Base-by-base conservation (phyloP, 2,888 invertebrate genomes). In the Caenorhabditis sp. region DNA sequence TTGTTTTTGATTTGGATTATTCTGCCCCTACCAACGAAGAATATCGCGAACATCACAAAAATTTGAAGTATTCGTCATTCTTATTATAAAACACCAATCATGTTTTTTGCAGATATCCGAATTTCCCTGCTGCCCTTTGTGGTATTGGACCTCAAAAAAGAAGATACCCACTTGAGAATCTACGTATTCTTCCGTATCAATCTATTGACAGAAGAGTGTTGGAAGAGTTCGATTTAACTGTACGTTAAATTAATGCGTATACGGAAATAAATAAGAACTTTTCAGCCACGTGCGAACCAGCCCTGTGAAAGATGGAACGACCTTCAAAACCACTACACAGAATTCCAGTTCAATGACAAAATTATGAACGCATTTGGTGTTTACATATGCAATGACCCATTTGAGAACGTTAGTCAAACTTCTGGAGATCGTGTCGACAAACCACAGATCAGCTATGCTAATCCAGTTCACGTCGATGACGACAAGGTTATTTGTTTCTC, bases 211-310 rank as follows among this genome's bases (percentile, higher is more conserved):
- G 66, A 2, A 61, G 65, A 19, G 69, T 70, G 2, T 53, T 75
- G 0, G 70, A 67, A 53, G 70, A 68, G 57, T 75, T 75, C 49
- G 70, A 75, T 24, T 54, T 75, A 3, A 70, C 66, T n/a, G 75
- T 75, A 36, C 19, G 67, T 23, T 51, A 21, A 31, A 3, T 24
- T 14, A 19, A 43, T 10, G 23, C 5, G 6, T n/a, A 4, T 14
- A 17, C 17, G 14, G 14, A 57, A 57, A 27, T 27, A 26, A 8
- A 1, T 57, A 4, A 37, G 1, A 23, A 5, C n/a, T 53, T 59
- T 70, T 55, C 55, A 75, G 75, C 75, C 75, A 8, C 60, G 68
- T 10, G 75, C 75, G 0, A 75, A 64, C 27, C 57, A 64, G 14
- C 75, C 75, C 1, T 54, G 53, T 10, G 70, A 70, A n/a, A 60